Base-by-base conservation (phyloP, 2,113 vertebrate genomes). In the Scomber colias region DNA sequence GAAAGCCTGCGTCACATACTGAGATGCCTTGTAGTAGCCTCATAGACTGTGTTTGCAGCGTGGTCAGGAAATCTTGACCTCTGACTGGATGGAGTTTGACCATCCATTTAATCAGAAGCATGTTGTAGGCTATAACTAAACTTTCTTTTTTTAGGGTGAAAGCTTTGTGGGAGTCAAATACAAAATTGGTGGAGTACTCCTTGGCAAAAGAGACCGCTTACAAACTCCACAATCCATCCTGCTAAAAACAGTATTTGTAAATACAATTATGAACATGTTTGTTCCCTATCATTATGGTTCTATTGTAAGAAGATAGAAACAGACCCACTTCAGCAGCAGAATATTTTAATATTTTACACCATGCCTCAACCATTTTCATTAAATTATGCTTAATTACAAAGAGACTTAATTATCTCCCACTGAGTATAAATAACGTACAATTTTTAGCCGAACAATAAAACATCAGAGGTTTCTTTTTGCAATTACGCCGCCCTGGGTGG, bases 401-500 rank as follows among this genome's bases (percentile, higher is more conserved):
- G 2, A 40, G 5, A 30, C 17, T 27, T 62, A 64, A 67, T 70
- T 30, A 44, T 35, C 60, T 57, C 10, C 1, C 19, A 13, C 19
- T 63, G 24, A 57, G 27, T 63, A 56, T 49, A 59, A 78, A 74
- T 14, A 55, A 62, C 0, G 1, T 12, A n/a, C 3, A 60, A 55
- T 51, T 65, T 16, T 35, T 54, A 24, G n/a, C 5, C 10, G 8
- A 6, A 55, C 57, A 77, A 54, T 75, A 78, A 84, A 89, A 87
- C 66, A 63, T 79, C 3, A 67, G 69, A 82, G 50, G 31, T 10
- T 62, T 3, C 19, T 79, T 40, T 69, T 44, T 63, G 67, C 46
- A 65, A 44, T 68, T 31, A 45, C 21, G 56, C 35, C 35, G 35
- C 35, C 6, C 21, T 79, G 89, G 87, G 84, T 86, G 87, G 76